phyloP scores from a whole-genome alignment of 2,797 vertebrate species.

The Peromyscus attwateri region DNA sequence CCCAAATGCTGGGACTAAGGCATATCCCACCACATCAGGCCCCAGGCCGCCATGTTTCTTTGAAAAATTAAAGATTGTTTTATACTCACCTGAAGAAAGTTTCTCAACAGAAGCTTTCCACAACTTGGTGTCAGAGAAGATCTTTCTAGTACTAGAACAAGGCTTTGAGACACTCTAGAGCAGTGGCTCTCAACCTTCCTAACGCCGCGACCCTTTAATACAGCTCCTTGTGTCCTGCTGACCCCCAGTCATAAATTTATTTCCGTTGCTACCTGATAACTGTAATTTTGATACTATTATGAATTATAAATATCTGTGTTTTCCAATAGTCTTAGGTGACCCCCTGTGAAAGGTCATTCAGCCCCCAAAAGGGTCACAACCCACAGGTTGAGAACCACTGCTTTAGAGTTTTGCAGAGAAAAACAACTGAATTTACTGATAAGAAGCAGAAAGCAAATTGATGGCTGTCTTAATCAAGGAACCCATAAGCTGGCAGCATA shows the following conservation, averaged over 20 bases:
- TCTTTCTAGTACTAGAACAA: background rate
- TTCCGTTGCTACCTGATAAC: background rate
- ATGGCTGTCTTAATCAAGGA: background rate
- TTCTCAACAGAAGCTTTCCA: background rate
- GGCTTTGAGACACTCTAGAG: background rate
- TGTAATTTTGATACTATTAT: background rate
- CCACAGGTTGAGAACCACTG: background rate
- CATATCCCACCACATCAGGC: background rate
- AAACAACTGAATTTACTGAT: slow-evolving; percentile 27
- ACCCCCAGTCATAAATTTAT: background rate
- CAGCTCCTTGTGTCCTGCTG: background rate
- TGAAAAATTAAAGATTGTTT: slow-evolving; percentile 11
- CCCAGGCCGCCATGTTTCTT: slow-evolving; percentile 1
- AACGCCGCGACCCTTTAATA: background rate
- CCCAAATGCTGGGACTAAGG: background rate
- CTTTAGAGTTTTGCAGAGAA: background rate
- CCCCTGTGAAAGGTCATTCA: background rate
- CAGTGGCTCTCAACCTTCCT: background rate
- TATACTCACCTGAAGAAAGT: background rate
- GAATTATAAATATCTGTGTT: background rate
- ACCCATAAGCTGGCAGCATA: background rate
- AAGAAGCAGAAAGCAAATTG: background rate
- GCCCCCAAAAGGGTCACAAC: background rate
- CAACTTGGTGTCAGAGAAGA: background rate
- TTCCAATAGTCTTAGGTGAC: background rate